Evolutionary conservation across 2,797 vertebrate genomes (phyloP).

Genomic region (Enteromius treurensis): DNA sequence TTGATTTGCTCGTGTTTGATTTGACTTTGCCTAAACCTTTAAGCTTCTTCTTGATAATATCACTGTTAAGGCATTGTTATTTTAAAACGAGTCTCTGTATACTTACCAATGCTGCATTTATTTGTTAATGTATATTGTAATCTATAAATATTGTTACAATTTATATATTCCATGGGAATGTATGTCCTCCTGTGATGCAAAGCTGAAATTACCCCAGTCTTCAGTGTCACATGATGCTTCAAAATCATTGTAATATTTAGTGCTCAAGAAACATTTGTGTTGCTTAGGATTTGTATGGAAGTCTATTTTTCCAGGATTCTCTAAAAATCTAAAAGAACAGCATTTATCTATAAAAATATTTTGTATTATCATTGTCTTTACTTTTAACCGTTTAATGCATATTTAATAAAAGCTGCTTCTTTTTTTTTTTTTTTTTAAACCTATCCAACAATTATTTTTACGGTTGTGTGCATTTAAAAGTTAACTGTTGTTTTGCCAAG

Average conservation of each 20-base stretch:
- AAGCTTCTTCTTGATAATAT: not conserved
- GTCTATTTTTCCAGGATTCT: no score
- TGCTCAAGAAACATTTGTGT: not conserved
- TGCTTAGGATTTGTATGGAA: not conserved
- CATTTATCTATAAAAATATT: not conserved
- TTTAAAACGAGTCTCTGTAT: not conserved
- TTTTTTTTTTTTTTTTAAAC: not conserved
- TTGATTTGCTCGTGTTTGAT: not conserved
- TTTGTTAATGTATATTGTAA: no score
- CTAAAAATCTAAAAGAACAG: not conserved
- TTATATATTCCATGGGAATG: no score
- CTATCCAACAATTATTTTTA: not conserved
- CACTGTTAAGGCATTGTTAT: not conserved
- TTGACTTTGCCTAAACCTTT: not conserved
- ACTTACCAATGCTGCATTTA: not conserved
- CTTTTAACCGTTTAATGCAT: not conserved
- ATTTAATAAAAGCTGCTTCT: not conserved
- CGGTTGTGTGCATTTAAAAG: not conserved
- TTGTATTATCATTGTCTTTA: not conserved
- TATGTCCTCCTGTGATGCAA: not conserved
- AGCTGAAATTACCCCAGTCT: not conserved
- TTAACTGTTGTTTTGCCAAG: not conserved
- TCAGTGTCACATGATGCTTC: not conserved
- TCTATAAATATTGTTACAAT: not conserved
- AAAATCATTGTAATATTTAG: not conserved